A percentile compares a stretch with the other conserved stretches of the same genome.
These are phyloP conservation scores for Solea senegalensis DNA, from an alignment of 2,113 vertebrate genomes.

Conservation along the genomic window DNA sequence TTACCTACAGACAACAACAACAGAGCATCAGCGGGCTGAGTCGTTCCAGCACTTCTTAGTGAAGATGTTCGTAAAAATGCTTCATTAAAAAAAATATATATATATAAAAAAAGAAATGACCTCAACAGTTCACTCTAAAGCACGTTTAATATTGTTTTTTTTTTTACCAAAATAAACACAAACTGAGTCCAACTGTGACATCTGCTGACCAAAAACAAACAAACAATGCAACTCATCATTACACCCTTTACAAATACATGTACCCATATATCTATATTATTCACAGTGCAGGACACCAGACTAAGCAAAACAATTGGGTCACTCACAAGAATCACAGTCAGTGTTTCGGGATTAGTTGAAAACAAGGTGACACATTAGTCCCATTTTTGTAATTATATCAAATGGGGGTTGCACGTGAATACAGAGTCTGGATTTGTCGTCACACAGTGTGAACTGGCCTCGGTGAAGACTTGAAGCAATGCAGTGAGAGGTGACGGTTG, in stretches of 20 bases:
- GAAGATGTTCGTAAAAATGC: too few species aligned
- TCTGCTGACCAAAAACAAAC: conserved; percentile 40
- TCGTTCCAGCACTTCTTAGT: too few species aligned
- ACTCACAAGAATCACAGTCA: neutral
- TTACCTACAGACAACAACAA: too few species aligned
- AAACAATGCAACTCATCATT: conserved; percentile 10
- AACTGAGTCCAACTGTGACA: conserved; percentile 39
- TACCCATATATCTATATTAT: too few species aligned
- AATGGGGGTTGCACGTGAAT: neutral
- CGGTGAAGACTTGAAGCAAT: conserved; percentile 27
- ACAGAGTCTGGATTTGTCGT: conserved; percentile 26
- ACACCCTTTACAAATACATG: neutral
- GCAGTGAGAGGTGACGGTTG: conserved; percentile 43
- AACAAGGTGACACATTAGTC: conserved; percentile 1
- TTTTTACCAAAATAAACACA: neutral
- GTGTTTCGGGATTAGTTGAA: neutral
- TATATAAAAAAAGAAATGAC: too few species aligned
- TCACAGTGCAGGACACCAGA: conserved; percentile 8
- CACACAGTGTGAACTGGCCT: conserved; percentile 13
- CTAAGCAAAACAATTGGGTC: neutral
- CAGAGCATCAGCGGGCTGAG: too few species aligned
- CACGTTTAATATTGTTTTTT: neutral
- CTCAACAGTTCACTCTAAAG: too few species aligned
- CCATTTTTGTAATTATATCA: neutral
- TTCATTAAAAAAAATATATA: too few species aligned